Evolutionary conservation across 2,797 vertebrate genomes (phyloP).

Genomic region (Sardinella longiceps): DNA sequence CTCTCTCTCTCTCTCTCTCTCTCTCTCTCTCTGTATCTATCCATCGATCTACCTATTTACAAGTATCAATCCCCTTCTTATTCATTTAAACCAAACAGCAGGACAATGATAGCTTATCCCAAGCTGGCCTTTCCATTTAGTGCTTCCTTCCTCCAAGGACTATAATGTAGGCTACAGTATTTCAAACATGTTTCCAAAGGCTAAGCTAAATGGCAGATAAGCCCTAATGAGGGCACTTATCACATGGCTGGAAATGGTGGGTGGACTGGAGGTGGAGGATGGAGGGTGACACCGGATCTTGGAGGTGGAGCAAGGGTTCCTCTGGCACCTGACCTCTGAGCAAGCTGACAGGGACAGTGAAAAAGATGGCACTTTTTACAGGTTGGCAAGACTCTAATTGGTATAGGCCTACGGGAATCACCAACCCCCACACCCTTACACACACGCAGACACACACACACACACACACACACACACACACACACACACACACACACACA

Average conservation of each 20-base stretch:
- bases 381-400: constrained; percentile 23
- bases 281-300: constrained; percentile 45
- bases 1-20: background rate
- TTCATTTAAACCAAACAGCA: background rate
- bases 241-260: constrained; percentile 44
- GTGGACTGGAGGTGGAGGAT: constrained; percentile 20
- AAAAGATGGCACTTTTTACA: constrained; percentile 9
- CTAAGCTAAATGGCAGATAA: constrained; percentile 48
- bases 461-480: background rate
- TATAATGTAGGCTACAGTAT: constrained; percentile 33
- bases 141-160: constrained; percentile 12
- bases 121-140: constrained; percentile 23
- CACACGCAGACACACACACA: background rate
- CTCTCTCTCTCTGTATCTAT: background rate
- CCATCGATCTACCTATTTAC: no score
- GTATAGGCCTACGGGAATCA: constrained; percentile 30
- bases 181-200: constrained; percentile 39
- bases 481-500: background rate
- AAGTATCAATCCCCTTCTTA: no score
- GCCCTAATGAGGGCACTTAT: constrained; percentile 49
- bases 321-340: constrained; percentile 22
- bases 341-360: constrained; percentile 31
- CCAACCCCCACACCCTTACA: background rate
- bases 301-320: constrained; percentile 29
- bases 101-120: background rate